Evolutionary conservation across 2,888 invertebrate genomes (phyloP), one percentile per base, ranked within the genome.

Genomic region (Stenchaetothrips biformis): DNA sequence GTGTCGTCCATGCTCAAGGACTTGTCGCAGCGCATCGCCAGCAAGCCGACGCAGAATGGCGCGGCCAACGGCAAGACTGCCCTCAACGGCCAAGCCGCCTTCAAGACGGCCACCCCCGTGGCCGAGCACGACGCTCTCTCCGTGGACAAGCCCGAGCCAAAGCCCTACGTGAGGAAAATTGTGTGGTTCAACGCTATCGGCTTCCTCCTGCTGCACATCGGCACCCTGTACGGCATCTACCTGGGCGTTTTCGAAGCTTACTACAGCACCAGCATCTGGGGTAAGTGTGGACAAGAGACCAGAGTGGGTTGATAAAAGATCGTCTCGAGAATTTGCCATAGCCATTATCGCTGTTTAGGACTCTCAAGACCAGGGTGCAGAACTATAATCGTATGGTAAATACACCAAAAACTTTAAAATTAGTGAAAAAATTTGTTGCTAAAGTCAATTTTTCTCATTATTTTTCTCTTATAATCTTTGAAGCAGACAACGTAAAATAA

Each of bases 171-270:
- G 83, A 85, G 88, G 81, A 82, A 89, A 85, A 88, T 91, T 18
- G 91, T 92, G 3, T 92, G 92, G 92, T 87, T 86, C 82, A 92
- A 92, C 85, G 89, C 88, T 0, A 88, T 92, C 25, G 90, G 90
- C 53, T 92, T 92, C 84, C 82, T 90, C 2, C 80, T 89, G 9
- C 83, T 92, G 79, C 91, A 92, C 85, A n/a, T 88, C 8, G 83
- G 87, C 7, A 89, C 88, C 0, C 6, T 89, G 21, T 89, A 89
- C 85, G 90, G 90, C 67, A 2, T 87, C 0, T 85, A 84, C 81
- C 83, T 88, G 27, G 80, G 85, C 0, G 25, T 86, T 1, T 84
- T 85, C 0, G 86, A 86, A 1, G 83, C 85, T 16, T 84, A 86
- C 77, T 47, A 84, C 7, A 79, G 82, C 13, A 88, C 88, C 1